Evolutionary conservation across 2,888 invertebrate genomes (phyloP).

Genomic region (Calliphora vomitoria): DNA sequence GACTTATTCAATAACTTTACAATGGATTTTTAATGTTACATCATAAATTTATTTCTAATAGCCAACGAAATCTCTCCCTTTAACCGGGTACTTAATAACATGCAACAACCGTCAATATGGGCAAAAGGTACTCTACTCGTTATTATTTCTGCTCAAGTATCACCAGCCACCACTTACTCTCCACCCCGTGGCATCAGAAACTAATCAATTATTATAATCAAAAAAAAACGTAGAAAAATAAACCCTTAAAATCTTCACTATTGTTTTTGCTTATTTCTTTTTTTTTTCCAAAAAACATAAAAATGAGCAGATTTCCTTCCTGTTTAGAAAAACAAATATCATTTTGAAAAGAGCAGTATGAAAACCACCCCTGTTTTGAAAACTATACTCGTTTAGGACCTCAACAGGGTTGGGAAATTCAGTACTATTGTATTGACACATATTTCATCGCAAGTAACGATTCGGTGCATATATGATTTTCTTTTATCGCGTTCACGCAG

Average conservation of each 20-base stretch:
- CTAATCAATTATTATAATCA: constrained; percentile 67
- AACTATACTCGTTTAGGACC: background rate
- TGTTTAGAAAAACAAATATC: constrained; percentile 43
- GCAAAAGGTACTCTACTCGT: constrained; percentile 3
- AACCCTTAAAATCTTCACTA: constrained; percentile 40
- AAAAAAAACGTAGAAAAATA: constrained; percentile 31
- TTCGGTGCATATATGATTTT: too few relatives aligned
- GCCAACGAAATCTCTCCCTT: background rate
- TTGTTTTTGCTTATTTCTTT: constrained; percentile 23
- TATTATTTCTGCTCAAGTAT: constrained; percentile 4
- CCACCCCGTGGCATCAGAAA: constrained; percentile 23
- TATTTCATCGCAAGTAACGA: too few relatives aligned
- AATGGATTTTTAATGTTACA: constrained; percentile 48
- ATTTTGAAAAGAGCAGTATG: background rate
- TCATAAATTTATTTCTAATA: constrained; percentile 15
- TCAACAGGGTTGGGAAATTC: too few relatives aligned
- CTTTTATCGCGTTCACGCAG: too few relatives aligned
- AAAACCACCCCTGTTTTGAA: constrained; percentile 39
- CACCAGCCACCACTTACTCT: constrained; percentile 26
- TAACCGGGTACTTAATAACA: background rate
- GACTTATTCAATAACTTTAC: constrained; percentile 1
- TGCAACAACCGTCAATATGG: constrained; percentile 22
- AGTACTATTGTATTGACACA: too few relatives aligned
- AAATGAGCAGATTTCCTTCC: constrained; percentile 61
- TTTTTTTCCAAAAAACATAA: constrained; percentile 14